A percentile compares a stretch with the other conserved stretches of the same genome.
These are phyloP conservation scores for Misgurnus mizolepis DNA, from an alignment of 2,113 vertebrate species.

Conservation along the genomic window DNA sequence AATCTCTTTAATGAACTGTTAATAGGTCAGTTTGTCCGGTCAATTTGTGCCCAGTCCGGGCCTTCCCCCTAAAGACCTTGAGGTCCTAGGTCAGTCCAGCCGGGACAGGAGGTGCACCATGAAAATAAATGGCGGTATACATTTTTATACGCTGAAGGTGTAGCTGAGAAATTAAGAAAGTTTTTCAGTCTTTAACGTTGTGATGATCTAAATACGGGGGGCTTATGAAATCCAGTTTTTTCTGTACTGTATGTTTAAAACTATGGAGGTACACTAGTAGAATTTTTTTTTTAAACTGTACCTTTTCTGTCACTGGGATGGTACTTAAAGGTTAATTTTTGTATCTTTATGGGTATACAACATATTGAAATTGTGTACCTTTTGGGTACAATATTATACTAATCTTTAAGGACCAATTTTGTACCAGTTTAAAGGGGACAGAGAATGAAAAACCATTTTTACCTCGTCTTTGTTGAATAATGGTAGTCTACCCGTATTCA, in stretches of 20 bases:
- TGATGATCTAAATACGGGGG: neutral
- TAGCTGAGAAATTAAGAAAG: neutral
- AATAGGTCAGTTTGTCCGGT: slow-evolving; percentile 34
- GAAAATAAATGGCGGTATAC: slow-evolving; percentile 16
- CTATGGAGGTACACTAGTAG: too few species aligned
- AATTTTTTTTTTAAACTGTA: too few species aligned
- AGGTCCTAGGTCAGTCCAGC: slow-evolving; percentile 14
- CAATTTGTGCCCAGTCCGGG: slow-evolving; percentile 14
- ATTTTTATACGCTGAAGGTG: neutral
- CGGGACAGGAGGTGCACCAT: slow-evolving; percentile 6
- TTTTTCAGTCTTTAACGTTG: neutral
- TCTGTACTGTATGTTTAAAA: slow-evolving; percentile 3
- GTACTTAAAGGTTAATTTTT: too few species aligned
- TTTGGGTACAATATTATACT: too few species aligned
- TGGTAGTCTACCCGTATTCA: too few species aligned
- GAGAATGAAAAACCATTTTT: too few species aligned
- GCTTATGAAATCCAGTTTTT: neutral
- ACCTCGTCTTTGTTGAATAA: too few species aligned
- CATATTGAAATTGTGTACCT: too few species aligned
- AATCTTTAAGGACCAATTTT: too few species aligned
- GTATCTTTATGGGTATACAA: too few species aligned
- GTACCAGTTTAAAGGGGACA: too few species aligned
- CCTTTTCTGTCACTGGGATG: too few species aligned
- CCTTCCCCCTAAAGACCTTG: neutral
- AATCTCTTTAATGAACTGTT: slow-evolving; percentile 60